phyloP scores from a whole-genome alignment of 2,113 vertebrate genomes.

The Tapirus terrestris region DNA sequence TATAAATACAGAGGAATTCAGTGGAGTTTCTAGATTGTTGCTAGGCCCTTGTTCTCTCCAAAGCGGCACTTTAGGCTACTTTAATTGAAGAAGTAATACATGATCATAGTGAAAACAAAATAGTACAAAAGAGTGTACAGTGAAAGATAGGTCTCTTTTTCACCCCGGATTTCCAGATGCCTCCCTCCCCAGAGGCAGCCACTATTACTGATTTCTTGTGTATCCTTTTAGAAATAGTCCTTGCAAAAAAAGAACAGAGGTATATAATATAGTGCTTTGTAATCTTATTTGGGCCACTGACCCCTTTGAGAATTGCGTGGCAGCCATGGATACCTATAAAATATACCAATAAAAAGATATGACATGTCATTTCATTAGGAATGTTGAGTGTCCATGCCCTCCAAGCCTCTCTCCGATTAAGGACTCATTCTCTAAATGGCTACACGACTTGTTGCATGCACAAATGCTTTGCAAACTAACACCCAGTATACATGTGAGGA shows the following conservation, averaged over 20 bases:
- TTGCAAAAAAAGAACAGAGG: not conserved
- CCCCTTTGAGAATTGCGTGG: not conserved
- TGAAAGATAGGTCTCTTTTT: not conserved
- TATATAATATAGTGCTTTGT: not conserved
- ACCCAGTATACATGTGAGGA: not conserved
- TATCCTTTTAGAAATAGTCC: slow-evolving; percentile 5
- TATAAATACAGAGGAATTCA: not conserved
- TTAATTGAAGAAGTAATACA: not conserved
- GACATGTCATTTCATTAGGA: not conserved
- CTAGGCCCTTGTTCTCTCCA: not conserved
- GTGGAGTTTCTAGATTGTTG: not conserved
- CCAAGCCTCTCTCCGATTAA: not conserved
- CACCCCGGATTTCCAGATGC: not conserved
- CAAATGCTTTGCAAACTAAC: not conserved
- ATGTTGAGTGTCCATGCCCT: fast-evolving
- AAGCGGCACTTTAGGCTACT: not conserved
- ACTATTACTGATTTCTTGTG: not conserved
- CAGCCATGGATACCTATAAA: not conserved
- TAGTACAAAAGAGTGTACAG: not conserved
- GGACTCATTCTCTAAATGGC: not conserved
- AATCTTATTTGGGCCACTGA: not conserved
- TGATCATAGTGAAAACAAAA: not conserved
- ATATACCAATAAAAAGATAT: not conserved
- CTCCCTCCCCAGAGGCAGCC: not conserved
- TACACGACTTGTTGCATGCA: not conserved